Base-by-base conservation (phyloP, 1,140 invertebrate genomes). In the Samia ricini region DNA sequence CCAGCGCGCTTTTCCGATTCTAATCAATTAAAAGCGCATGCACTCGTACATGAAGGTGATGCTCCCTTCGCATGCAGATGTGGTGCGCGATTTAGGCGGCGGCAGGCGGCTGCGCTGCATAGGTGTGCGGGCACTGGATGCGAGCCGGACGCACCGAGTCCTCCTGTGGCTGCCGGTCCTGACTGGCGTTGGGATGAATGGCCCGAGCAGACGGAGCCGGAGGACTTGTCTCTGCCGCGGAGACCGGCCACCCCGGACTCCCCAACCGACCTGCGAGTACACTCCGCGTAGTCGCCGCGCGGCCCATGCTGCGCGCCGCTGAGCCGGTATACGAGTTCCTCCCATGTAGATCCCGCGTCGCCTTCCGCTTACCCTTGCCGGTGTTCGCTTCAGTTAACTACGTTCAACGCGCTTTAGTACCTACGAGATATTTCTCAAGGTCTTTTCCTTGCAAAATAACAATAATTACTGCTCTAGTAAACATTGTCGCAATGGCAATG, bases 21-120 rank as follows among this genome's bases (percentile, higher is more conserved):
- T 2, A 98, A 98, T 81, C 97, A 98, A 76, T 90, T 98, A n/a
- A 98, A 98, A 81, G 96, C 97, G 0, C 97, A 98, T 76, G 93
- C 94, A 74, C 87, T 98, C 22, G 96, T 97, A 42, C 97, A 98
- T 87, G 96, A 96, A 65, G 96, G 96, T 8, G 96, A 97, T 84
- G 97, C 97, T 68, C 97, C 97, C 0, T 98, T 97, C 81, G 92
- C 93, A 49, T 98, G 97, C 81, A 92, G 93, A 6, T 98, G 97
- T 77, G 92, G 93, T 6, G 94, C 94, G 56, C 91, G 94, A 51
- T 98, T 97, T 85, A 91, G 96, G 3, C 88, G 97, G 64, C 93
- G 96, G 78, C 96, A 97, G 78, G 96, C 97, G 72, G 91, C 97
- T 2, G 92, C 95, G 69, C 94, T 96, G 70, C 97, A 98, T 89